Conservation (phyloP, 2,113 vertebrate genomes). For the Passer domesticus region DNA sequence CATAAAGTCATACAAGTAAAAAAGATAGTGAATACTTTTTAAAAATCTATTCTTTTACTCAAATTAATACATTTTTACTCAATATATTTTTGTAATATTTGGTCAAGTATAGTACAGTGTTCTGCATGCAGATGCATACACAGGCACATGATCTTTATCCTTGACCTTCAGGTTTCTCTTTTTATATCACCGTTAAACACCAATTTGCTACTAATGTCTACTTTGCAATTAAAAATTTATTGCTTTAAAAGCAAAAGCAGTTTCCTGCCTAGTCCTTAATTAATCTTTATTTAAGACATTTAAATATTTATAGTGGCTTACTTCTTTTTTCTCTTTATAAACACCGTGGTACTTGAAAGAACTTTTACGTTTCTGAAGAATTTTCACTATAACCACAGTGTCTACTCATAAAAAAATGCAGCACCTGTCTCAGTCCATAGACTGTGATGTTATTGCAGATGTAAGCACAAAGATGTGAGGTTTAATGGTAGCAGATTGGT, state of each 20-base stretch:
- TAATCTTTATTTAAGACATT: conserved; percentile 25
- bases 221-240: conserved; percentile 5
- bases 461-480: neutral
- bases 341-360: neutral
- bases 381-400: neutral
- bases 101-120: neutral
- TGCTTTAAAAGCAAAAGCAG: conserved; percentile 19
- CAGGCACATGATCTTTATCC: neutral
- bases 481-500: neutral
- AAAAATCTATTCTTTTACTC: neutral
- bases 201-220: neutral
- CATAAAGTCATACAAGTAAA: neutral
- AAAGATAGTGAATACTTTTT: neutral
- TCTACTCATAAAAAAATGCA: neutral
- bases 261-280: conserved; percentile 7
- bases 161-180: conserved; percentile 1
- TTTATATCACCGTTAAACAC: neutral
- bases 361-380: neutral
- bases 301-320: conserved; percentile 8
- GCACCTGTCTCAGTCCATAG: neutral
- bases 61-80: neutral
- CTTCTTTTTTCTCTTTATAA: neutral
- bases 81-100: neutral
- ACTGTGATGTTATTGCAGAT: neutral
- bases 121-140: neutral